Evolutionary conservation across 1,140 invertebrate genomes (phyloP).

Genomic region (Scaptomyza pallida): DNA sequence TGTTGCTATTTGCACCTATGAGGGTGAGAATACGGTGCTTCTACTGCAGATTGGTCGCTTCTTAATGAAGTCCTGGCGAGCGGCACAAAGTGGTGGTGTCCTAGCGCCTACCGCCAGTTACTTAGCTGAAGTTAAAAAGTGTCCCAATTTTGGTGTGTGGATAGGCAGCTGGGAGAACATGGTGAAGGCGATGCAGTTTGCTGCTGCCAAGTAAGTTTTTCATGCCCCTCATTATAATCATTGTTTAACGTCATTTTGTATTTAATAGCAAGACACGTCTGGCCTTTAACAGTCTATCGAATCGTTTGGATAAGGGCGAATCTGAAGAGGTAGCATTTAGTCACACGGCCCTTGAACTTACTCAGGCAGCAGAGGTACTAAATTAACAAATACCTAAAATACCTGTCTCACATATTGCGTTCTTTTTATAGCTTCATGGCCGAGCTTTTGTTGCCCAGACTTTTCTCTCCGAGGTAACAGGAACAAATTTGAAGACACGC

Average conservation of each 20-base stretch:
- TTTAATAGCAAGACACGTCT: slow-evolving; percentile 87
- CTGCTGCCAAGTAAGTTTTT: slow-evolving; percentile 88
- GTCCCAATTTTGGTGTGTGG: slow-evolving; percentile 85
- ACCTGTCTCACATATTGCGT: neutral
- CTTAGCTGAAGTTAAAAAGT: slow-evolving; percentile 84
- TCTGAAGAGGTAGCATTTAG: slow-evolving; percentile 92
- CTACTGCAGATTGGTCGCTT: slow-evolving; percentile 94
- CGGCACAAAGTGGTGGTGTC: slow-evolving; percentile 85
- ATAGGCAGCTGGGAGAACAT: slow-evolving; percentile 87
- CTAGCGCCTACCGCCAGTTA: slow-evolving; percentile 88
- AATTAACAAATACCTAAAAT: neutral
- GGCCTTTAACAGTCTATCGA: slow-evolving; percentile 88
- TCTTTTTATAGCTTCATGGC: slow-evolving; percentile 86
- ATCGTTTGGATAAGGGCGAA: slow-evolving; percentile 86
- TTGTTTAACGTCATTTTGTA: no score
- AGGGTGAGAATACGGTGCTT: slow-evolving; percentile 97
- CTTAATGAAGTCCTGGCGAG: slow-evolving; percentile 90
- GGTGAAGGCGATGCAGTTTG: slow-evolving; percentile 87
- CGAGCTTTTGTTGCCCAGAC: slow-evolving; percentile 88
- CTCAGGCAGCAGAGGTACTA: slow-evolving; percentile 89
- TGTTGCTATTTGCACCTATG: slow-evolving; percentile 95
- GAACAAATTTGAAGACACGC: slow-evolving; percentile 74
- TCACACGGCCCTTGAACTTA: slow-evolving; percentile 91
- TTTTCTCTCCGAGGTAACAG: slow-evolving; percentile 86
- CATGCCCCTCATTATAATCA: no score